A percentile compares a stretch with the other conserved stretches of the same genome.
Evolutionary conservation across 2,797 vertebrate genomes (phyloP).

Genomic region (Gobio occitaniae): DNA sequence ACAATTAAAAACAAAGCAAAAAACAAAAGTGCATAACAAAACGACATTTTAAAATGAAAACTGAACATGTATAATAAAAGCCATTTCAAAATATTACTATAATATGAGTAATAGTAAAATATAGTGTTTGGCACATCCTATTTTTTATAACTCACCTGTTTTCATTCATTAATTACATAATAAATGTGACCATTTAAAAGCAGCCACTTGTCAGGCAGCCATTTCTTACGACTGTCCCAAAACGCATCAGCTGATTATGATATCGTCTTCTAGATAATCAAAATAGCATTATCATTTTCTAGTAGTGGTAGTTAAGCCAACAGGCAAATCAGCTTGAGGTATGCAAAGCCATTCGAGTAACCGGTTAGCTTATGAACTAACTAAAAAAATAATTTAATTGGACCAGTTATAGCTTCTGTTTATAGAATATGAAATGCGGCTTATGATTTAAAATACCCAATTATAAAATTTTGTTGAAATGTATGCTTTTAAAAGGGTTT

Average conservation of each 20-base stretch:
- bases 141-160: background rate
- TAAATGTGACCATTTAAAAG: background rate
- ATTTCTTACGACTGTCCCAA: background rate
- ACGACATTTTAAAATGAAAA: no score
- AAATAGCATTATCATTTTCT: background rate
- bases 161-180: no score
- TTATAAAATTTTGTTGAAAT: background rate
- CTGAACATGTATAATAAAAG: background rate
- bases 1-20: no score
- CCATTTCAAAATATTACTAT: background rate
- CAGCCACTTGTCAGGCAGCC: background rate
- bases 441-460: background rate
- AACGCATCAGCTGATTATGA: background rate
- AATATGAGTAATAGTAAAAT: background rate
- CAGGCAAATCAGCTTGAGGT: background rate
- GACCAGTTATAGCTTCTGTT: background rate
- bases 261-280: background rate
- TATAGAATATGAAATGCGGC: background rate
- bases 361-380: background rate
- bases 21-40: no score
- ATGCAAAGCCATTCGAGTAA: background rate
- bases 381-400: background rate
- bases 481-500: background rate
- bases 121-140: background rate
- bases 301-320: background rate